Conservation (phyloP, 2,888 invertebrate genomes). For the Pedicia rivosa region DNA sequence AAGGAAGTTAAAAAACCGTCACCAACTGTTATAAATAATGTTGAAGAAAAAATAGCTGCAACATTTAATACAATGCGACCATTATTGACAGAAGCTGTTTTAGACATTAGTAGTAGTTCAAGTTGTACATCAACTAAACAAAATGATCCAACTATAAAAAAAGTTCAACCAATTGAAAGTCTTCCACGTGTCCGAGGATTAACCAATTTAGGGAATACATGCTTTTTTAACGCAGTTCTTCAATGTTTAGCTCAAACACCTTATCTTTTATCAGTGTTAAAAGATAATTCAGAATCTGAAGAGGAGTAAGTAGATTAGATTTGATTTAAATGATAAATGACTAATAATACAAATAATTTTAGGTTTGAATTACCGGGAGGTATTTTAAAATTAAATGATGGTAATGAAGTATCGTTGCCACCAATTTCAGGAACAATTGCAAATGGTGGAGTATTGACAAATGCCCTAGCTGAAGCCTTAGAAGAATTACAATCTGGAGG, state of each 20-base stretch:
- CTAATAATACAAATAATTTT: slow-evolving; percentile 2
- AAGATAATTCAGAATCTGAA: slow-evolving; percentile 49
- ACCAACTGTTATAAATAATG: slow-evolving; percentile 16
- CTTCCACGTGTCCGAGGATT: slow-evolving; percentile 58
- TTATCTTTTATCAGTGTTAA: slow-evolving; percentile 50
- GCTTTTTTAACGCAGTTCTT: slow-evolving; percentile 93
- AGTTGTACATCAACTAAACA: too few species aligned
- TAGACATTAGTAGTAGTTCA: not conserved
- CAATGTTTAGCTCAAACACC: slow-evolving; percentile 84
- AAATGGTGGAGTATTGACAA: slow-evolving; percentile 51
- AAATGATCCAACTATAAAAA: too few species aligned
- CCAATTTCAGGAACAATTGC: slow-evolving; percentile 49
- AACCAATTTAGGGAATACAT: slow-evolving; percentile 86
- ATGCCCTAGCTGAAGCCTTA: slow-evolving; percentile 50
- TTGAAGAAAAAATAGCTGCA: slow-evolving; percentile 19
- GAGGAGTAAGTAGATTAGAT: slow-evolving; percentile 33
- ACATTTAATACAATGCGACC: slow-evolving; percentile 17
- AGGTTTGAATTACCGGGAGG: slow-evolving; percentile 57
- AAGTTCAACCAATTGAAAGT: not conserved
- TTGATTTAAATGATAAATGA: not conserved
- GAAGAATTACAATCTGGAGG: slow-evolving; percentile 44
- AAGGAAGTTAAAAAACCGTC: slow-evolving; percentile 32
- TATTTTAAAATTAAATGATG: slow-evolving; percentile 35
- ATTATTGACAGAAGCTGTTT: slow-evolving; percentile 8
- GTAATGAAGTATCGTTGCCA: slow-evolving; percentile 40